phyloP scores from a whole-genome alignment of 2,888 invertebrate genomes.

The Pharmacophagus antenor region DNA sequence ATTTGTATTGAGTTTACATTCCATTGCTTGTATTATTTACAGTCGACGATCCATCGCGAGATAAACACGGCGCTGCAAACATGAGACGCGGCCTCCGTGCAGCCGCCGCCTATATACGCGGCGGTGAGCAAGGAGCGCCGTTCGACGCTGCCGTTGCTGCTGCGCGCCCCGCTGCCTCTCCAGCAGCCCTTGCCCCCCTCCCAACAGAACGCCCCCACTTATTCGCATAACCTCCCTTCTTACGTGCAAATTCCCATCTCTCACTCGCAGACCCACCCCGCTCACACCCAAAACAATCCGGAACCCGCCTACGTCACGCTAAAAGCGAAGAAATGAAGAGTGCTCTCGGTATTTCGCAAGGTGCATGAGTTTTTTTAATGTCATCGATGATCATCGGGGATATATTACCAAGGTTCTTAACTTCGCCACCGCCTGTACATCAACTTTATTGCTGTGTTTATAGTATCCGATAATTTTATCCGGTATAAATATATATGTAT shows the following conservation, averaged over 20 bases:
- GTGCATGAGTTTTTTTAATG: constrained; percentile 67
- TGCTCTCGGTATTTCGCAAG: constrained; percentile 75
- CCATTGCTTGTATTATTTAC: constrained; percentile 33
- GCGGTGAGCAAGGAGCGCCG: constrained; percentile 43
- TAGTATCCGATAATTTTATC: background rate
- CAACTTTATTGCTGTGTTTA: background rate
- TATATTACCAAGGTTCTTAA: background rate
- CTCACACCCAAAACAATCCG: constrained; percentile 21
- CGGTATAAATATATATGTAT: background rate
- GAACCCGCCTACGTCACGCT: constrained; percentile 38
- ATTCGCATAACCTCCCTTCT: background rate
- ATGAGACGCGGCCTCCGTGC: constrained; percentile 74
- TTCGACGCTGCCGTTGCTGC: constrained; percentile 38
- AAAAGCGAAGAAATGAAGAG: constrained; percentile 48
- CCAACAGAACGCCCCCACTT: background rate
- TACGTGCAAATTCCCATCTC: too few relatives aligned
- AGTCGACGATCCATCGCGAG: constrained; percentile 89
- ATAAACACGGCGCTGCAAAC: constrained; percentile 89
- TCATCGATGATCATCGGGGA: background rate
- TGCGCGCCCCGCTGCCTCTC: constrained; percentile 32
- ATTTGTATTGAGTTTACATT: too few relatives aligned
- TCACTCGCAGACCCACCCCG: too few relatives aligned
- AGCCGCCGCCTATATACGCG: constrained; percentile 54
- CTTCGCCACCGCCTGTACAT: background rate
- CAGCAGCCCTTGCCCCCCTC: background rate